Percentiles rank a stretch among this genome's conserved stretches.
These are phyloP conservation scores for Anolis sagrei DNA, from an alignment of 2,113 vertebrate genomes.

Conservation along the genomic window DNA sequence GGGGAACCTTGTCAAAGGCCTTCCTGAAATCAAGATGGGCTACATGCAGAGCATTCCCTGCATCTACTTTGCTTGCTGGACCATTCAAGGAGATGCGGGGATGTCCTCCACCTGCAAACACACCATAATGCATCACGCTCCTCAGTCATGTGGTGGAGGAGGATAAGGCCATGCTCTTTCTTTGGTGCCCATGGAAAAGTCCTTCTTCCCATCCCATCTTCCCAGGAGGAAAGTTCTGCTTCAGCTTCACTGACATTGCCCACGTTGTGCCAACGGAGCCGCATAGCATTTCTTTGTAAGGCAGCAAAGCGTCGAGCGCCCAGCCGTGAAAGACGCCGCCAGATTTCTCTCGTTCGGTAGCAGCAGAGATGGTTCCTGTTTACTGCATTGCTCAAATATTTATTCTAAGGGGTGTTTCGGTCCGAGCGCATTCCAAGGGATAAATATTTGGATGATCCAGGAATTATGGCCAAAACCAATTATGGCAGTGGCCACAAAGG, in stretches of 20 bases:
- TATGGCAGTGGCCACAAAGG: neutral
- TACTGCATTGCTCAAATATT: conserved; percentile 69
- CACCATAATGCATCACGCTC: too few species aligned
- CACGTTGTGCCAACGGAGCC: neutral
- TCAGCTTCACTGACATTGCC: conserved; percentile 14
- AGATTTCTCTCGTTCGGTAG: conserved; percentile 29
- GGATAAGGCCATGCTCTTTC: too few species aligned
- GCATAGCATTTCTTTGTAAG: conserved; percentile 52
- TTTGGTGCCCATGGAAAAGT: too few species aligned
- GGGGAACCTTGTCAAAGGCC: too few species aligned
- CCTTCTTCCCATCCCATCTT: neutral
- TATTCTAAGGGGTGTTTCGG: conserved; percentile 69
- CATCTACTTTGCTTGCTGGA: too few species aligned
- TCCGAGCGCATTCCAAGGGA: conserved; percentile 45
- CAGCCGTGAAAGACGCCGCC: conserved; percentile 51
- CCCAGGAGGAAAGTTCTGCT: neutral
- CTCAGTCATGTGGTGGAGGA: too few species aligned
- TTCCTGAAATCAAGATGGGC: too few species aligned
- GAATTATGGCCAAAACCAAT: neutral
- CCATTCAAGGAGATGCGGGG: too few species aligned
- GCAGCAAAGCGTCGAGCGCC: conserved; percentile 56
- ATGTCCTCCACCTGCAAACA: too few species aligned
- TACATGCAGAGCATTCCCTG: too few species aligned
- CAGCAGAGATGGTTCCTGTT: conserved; percentile 19
- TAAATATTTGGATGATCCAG: conserved; percentile 59